Evolutionary conservation across 1,140 invertebrate genomes (phyloP), one percentile per base, ranked within the genome.

Genomic region (Drosophila tropicalis): DNA sequence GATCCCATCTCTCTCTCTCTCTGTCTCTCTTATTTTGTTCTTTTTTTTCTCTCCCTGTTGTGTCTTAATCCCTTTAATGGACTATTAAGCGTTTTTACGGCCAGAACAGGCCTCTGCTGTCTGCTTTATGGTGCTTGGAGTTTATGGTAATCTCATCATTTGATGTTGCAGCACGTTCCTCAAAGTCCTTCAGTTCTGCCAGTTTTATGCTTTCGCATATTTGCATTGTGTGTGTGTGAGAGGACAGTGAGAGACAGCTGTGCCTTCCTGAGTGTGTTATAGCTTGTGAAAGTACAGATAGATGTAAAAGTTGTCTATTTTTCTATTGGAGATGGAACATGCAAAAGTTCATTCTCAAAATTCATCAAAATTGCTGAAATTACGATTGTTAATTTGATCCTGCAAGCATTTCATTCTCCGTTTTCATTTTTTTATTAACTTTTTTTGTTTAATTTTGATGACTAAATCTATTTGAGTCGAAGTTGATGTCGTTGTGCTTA

Each of bases 71-170:
- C 85, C 75, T 89, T 89, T 89, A 89, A 89, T 89, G 85, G 84
- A 89, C 84, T 89, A 89, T 89, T 89, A 89, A 89, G 81, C 84
- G 84, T 80, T 89, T 90, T 89, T 84, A 90, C 69, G 77, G 80
- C 80, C 84, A 64, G 56, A 57, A 60, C 70, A 81, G 71, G 40
- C 69, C 80, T 57, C 63, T 71, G 71, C 34, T 70, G 64, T 60
- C 78, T 80, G 76, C 73, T 86, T 79, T 85, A 79, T 86, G 78
- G 71, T 32, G 54, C 29, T 62, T 65, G 62, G 62, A 90, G 84
- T 89, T 89, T 89, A 90, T 81, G 84, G 89, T 89, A 89, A 89
- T 89, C 84, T 89, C 84, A 89, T 90, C 84, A 89, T 89, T 89
- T 84, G 85, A 89, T 89, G 85, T 89, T 90, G 85, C 84, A 84